phyloP scores from a whole-genome alignment of 2,113 vertebrate species.

The Eonycteris spelaea region DNA sequence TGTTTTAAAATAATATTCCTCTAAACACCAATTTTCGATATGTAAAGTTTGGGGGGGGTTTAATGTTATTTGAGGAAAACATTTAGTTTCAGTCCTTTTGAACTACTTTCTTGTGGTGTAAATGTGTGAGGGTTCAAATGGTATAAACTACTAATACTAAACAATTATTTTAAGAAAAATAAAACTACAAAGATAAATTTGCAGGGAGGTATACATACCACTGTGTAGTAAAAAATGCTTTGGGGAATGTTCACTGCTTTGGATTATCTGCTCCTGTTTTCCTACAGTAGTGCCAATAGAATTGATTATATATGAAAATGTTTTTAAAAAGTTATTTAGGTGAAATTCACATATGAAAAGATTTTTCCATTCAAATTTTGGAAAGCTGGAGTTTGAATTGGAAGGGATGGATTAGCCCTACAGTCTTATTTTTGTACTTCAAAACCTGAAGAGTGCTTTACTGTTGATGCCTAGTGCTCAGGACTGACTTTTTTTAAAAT shows the following conservation, averaged over 20 bases:
- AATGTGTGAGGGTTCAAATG: neutral
- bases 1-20: neutral
- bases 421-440: neutral
- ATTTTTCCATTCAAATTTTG: neutral
- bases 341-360: neutral
- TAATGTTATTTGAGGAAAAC: neutral
- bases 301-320: neutral
- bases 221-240: neutral
- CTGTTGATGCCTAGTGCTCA: neutral
- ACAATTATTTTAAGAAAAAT: neutral
- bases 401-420: neutral
- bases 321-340: neutral
- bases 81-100: neutral
- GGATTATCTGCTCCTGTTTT: conserved; percentile 1
- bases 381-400: neutral
- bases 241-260: neutral
- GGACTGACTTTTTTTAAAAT: neutral
- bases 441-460: neutral
- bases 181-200: neutral
- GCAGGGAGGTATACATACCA: neutral
- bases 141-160: neutral
- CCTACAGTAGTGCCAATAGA: neutral
- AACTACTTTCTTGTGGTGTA: neutral
- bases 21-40: neutral
- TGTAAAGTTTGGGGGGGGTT: neutral